phyloP scores from a whole-genome alignment of 2,888 invertebrate genomes.

The Cantharis flavilabris region DNA sequence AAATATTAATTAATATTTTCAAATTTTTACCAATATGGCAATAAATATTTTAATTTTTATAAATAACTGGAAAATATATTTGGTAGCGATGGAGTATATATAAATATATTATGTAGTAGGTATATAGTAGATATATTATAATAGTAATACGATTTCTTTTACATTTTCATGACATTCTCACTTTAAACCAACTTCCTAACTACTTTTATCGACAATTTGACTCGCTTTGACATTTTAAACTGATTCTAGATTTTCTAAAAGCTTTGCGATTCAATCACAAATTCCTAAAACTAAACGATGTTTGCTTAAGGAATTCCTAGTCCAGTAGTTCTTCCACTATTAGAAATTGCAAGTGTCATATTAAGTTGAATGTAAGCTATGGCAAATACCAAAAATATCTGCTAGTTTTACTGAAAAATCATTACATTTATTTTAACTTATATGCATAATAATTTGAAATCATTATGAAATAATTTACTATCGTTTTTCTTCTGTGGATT shows the following conservation, averaged over 20 bases:
- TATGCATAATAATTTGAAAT: too few species aligned
- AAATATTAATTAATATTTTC: not conserved
- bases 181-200: not conserved
- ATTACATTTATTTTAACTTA: too few species aligned
- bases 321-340: not conserved
- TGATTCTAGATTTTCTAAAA: slow-evolving; percentile 21
- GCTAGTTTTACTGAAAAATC: too few species aligned
- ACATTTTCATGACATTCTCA: not conserved
- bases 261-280: slow-evolving; percentile 20
- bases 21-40: not conserved
- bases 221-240: slow-evolving; percentile 28
- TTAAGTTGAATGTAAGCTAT: not conserved
- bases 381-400: not conserved
- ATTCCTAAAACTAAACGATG: slow-evolving; percentile 27
- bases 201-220: slow-evolving; percentile 23
- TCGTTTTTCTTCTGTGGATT: not conserved
- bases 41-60: not conserved
- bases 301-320: slow-evolving; percentile 13
- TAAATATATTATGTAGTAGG: not conserved
- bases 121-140: not conserved
- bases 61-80: not conserved
- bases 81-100: not conserved
- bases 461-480: not conserved
- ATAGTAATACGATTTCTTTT: not conserved
- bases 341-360: not conserved